These are phyloP conservation scores for Sminthurides bifidus DNA, from an alignment of 1,140 invertebrate genomes.

Conservation along the genomic window DNA sequence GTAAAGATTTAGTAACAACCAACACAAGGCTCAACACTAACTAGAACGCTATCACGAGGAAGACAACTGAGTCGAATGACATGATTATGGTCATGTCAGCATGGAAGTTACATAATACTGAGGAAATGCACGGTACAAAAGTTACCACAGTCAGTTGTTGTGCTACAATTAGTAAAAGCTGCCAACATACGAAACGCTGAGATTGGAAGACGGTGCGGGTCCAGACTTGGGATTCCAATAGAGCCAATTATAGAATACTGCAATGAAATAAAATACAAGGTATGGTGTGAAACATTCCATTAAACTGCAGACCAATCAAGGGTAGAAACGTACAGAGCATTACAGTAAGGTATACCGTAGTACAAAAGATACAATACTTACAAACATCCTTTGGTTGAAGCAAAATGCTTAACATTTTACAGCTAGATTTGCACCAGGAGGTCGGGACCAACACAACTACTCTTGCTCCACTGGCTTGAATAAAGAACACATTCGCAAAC, in stretches of 20 bases:
- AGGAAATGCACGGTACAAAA: no score
- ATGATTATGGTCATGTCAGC: no score
- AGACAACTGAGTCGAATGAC: no score
- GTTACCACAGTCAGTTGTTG: background rate
- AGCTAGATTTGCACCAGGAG: conserved; percentile 51
- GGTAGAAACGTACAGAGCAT: background rate
- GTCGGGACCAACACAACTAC: conserved; percentile 52
- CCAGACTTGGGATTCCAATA: conserved; percentile 60
- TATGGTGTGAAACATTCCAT: no score
- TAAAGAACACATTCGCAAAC: conserved; percentile 59
- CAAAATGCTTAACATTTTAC: conserved; percentile 49
- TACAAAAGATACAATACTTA: conserved; percentile 41
- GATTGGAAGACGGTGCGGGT: conserved; percentile 40
- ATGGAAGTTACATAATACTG: no score
- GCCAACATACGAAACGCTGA: conserved; percentile 55
- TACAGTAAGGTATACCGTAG: conserved; percentile 6
- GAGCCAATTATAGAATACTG: conserved; percentile 75
- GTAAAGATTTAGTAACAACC: no score
- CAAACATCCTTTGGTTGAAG: conserved; percentile 53
- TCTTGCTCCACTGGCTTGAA: conserved; percentile 51
- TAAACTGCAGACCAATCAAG: no score
- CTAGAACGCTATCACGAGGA: no score
- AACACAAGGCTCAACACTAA: no score
- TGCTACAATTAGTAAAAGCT: conserved; percentile 25
- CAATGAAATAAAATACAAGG: conserved; percentile 37